Evolutionary conservation across 2,113 vertebrate genomes (phyloP), one percentile per base, ranked within the genome.

Genomic region (Anguilla japonica): DNA sequence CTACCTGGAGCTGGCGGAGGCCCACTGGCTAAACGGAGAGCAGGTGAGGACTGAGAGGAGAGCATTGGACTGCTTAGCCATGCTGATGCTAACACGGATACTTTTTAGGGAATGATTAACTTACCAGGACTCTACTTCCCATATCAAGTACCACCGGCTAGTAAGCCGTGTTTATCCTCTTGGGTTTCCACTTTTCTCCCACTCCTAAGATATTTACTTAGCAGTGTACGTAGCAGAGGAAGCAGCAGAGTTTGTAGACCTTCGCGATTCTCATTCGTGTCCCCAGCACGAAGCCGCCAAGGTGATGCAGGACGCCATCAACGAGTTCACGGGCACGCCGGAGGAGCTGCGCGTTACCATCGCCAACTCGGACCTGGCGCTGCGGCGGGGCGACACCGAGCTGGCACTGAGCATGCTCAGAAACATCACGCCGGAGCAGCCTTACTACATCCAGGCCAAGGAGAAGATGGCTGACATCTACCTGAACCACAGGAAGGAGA

Each of bases 401-500:
- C 94, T 96, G 87, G 97, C 98, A 41, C 95, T 99, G 91, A 97
- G 93, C 89, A 97, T 98, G 96, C 97, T 99, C 89, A 92, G 94
- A 90, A 98, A 97, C 91, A 95, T 97, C 78, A 97, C 96, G 3
- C 93, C 97, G 0, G 96, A 99, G 53, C 98, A 99, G 91, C 95
- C 96, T n/a, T 99, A 99, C 92, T 99, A 97, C 92, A 93, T 97
- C 87, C 97, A 98, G 89, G 97, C 97, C 90, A 99, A 98, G 91
- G 96, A 96, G 92, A 99, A 99, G 93, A 99, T 99, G 98, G 98
- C 98, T 39, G 93, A 97, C 86, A 96, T 98, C 87, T 99, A 99
- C 92, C 95, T 99, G 87, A 96, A 96, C 43, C 95, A 97, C 92
- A 96, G 97, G 85, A 99, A 97, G 93, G 98, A 99, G 85, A 99